A percentile compares a stretch with the other conserved stretches of the same genome.
Conservation (phyloP, 2,888 invertebrate genomes). For the Drosophila quinaria region DNA sequence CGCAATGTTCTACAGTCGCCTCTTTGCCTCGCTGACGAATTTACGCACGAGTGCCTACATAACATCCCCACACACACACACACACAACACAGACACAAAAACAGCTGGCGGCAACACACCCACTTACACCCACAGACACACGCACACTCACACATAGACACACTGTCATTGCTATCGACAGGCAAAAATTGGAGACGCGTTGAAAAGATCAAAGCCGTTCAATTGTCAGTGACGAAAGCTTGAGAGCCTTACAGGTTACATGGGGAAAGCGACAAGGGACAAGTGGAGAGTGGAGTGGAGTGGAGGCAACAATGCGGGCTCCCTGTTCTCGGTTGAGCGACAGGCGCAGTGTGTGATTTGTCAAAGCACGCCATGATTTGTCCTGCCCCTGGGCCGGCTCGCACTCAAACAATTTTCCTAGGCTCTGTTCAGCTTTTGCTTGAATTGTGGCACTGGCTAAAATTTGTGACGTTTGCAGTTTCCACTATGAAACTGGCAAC, state of each 20-base stretch:
- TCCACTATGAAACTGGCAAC: slow-evolving; percentile 26
- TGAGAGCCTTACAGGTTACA: slow-evolving; percentile 32
- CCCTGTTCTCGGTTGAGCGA: slow-evolving; percentile 25
- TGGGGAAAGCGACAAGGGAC: slow-evolving; percentile 1
- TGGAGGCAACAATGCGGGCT: slow-evolving; percentile 25
- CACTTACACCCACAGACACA: slow-evolving; percentile 11
- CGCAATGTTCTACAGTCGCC: slow-evolving; percentile 35
- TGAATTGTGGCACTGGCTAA: slow-evolving; percentile 41
- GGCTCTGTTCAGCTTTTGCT: slow-evolving; percentile 15
- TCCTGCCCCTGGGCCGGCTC: slow-evolving; percentile 38
- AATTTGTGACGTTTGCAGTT: slow-evolving; percentile 44
- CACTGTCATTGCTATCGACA: slow-evolving; percentile 70
- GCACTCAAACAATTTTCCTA: slow-evolving; percentile 34
- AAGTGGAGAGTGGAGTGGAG: neutral
- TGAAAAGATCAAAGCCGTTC: slow-evolving; percentile 80
- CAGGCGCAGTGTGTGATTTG: slow-evolving; percentile 64
- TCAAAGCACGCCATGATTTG: slow-evolving; percentile 68
- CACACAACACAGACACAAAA: slow-evolving; percentile 6
- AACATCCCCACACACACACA: slow-evolving; percentile 28
- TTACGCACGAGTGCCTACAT: slow-evolving; percentile 64
- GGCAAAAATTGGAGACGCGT: slow-evolving; percentile 71
- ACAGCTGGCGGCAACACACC: slow-evolving; percentile 39
- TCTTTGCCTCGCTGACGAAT: slow-evolving; percentile 25
- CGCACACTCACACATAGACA: slow-evolving; percentile 23
- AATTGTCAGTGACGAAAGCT: slow-evolving; percentile 69